phyloP scores from a whole-genome alignment of 2,888 invertebrate species.

The Neoascia interrupta region DNA sequence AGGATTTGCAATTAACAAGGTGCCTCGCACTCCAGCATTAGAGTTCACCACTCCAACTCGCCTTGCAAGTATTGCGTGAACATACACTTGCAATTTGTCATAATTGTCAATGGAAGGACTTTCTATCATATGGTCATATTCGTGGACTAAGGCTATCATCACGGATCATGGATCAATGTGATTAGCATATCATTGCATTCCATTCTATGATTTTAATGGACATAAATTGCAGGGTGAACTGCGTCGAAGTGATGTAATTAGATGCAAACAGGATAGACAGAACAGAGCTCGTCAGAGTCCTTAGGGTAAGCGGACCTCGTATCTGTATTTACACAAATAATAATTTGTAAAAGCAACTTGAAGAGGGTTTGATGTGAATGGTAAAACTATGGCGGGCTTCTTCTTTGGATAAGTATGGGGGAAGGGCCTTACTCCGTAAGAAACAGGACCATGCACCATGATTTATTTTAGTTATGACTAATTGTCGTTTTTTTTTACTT shows the following conservation, averaged over 20 bases:
- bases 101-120: constrained; percentile 20
- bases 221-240: constrained; percentile 13
- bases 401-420: too few relatives aligned
- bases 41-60: too few relatives aligned
- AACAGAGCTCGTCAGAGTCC: too few relatives aligned
- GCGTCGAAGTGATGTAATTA: neutral
- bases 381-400: too few relatives aligned
- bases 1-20: constrained; percentile 41
- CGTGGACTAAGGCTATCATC: constrained; percentile 28
- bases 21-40: constrained; percentile 16
- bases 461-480: too few relatives aligned
- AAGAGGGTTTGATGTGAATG: too few relatives aligned
- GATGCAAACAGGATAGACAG: neutral
- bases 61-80: constrained; percentile 2
- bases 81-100: constrained; percentile 48
- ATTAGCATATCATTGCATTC: constrained; percentile 53
- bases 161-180: constrained; percentile 49
- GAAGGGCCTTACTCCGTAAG: too few relatives aligned
- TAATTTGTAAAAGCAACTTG: neutral
- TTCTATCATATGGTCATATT: constrained; percentile 1
- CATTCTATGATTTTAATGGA: constrained; percentile 38
- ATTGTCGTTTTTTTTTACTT: too few relatives aligned
- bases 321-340: neutral
- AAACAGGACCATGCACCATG: too few relatives aligned
- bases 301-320: too few relatives aligned